These are phyloP conservation scores for Netelia fuscicornis DNA, from an alignment of 2,888 invertebrate genomes.

Conservation along the genomic window DNA sequence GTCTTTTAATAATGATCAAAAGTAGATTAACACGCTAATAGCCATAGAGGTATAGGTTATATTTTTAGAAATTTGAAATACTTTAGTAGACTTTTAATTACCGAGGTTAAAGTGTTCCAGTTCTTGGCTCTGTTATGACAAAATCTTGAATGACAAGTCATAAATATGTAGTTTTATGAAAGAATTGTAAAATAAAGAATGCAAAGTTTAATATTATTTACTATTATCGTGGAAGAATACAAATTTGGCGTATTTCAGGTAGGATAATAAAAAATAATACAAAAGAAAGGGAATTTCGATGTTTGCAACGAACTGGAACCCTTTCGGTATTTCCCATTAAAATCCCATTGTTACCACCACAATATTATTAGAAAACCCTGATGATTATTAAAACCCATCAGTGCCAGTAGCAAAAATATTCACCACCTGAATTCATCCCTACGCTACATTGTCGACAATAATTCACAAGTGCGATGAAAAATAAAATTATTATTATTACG, in stretches of 20 bases:
- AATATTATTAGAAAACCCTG: slow-evolving; percentile 14
- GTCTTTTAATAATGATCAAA: slow-evolving; percentile 53
- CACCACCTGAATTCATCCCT: slow-evolving; percentile 14
- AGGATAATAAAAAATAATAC: background rate
- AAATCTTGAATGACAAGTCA: background rate
- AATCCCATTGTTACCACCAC: background rate
- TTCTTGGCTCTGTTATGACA: background rate
- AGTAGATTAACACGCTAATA: slow-evolving; percentile 17
- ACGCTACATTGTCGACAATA: too few species aligned
- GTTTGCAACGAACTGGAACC: slow-evolving; percentile 28
- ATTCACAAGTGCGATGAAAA: background rate
- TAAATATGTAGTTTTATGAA: background rate
- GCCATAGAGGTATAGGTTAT: background rate
- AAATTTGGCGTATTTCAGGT: background rate
- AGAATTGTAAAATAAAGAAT: background rate
- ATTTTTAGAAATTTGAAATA: slow-evolving; percentile 23
- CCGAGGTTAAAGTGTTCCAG: slow-evolving; percentile 26
- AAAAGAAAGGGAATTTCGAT: background rate
- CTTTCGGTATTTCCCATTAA: slow-evolving; percentile 15
- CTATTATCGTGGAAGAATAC: background rate
- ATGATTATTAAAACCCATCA: background rate
- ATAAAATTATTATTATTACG: background rate
- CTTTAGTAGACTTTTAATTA: slow-evolving; percentile 60
- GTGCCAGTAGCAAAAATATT: slow-evolving; percentile 14
- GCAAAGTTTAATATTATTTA: background rate